Conservation (phyloP, 2,888 invertebrate genomes). For the Amblyjoppa fuscipennis region DNA sequence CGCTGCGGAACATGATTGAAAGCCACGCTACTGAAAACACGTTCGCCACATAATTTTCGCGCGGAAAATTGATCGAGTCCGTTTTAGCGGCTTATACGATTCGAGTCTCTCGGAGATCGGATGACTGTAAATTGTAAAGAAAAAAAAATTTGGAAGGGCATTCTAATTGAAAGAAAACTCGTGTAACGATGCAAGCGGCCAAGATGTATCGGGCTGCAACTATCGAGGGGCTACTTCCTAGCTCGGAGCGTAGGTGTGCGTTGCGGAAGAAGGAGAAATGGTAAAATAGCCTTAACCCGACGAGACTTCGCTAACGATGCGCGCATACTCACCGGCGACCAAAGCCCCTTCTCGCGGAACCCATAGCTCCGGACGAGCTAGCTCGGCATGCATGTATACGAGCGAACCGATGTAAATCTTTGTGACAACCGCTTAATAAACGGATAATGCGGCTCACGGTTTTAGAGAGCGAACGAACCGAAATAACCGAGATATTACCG, state of each 20-base stretch:
- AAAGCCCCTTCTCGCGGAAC: not conserved
- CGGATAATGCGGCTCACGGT: constrained; percentile 69
- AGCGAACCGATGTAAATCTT: constrained; percentile 69
- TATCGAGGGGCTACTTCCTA: constrained; percentile 5
- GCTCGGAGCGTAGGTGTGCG: constrained; percentile 35
- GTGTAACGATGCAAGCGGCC: not conserved
- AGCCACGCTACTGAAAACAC: not conserved
- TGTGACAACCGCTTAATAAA: constrained; percentile 73
- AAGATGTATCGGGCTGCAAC: constrained; percentile 8
- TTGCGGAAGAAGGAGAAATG: constrained; percentile 39
- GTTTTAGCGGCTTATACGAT: not conserved
- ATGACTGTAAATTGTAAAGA: not conserved
- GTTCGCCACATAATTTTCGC: not conserved
- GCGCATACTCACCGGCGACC: not conserved
- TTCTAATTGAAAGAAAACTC: not conserved
- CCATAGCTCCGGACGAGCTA: not conserved
- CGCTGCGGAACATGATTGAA: not conserved
- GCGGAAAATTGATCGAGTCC: not conserved
- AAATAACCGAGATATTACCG: constrained; percentile 68
- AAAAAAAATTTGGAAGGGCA: not conserved
- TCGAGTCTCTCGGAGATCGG: not conserved
- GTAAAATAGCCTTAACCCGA: constrained; percentile 59
- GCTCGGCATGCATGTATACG: constrained; percentile 13
- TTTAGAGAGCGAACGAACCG: constrained; percentile 63
- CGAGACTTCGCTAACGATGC: constrained; percentile 62